Conservation (phyloP, 1,140 invertebrate genomes). For the Xylocopa sonorina region DNA sequence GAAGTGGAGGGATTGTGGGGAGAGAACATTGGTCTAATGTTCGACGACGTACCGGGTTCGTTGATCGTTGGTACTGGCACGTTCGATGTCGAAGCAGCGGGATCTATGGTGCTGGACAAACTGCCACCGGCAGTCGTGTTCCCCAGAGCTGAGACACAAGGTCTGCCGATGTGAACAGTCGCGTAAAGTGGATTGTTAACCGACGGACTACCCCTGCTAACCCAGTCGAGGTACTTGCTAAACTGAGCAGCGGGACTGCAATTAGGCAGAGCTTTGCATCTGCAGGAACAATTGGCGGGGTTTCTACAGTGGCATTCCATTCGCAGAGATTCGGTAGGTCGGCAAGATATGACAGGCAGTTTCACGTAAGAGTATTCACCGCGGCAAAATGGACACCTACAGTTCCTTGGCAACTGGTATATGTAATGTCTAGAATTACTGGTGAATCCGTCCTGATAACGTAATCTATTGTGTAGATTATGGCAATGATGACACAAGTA, state of each 20-base stretch:
- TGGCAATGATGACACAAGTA: slow-evolving; percentile 74
- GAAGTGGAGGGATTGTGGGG: slow-evolving; percentile 66
- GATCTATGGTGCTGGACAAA: slow-evolving; percentile 23
- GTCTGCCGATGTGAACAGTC: slow-evolving; percentile 74
- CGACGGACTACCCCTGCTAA: slow-evolving; percentile 60
- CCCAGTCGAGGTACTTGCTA: slow-evolving; percentile 71
- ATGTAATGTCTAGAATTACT: slow-evolving; percentile 76
- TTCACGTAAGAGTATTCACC: slow-evolving; percentile 73
- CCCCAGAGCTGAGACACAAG: slow-evolving; percentile 60
- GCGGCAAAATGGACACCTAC: slow-evolving; percentile 74
- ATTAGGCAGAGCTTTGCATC: slow-evolving; percentile 61
- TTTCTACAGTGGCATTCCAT: slow-evolving; percentile 74
- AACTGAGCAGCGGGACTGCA: slow-evolving; percentile 75
- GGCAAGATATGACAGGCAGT: slow-evolving; percentile 67
- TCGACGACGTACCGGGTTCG: slow-evolving; percentile 59
- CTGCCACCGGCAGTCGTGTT: slow-evolving; percentile 46
- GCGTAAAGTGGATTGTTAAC: slow-evolving; percentile 77
- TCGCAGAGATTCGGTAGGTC: slow-evolving; percentile 64
- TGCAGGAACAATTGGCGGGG: slow-evolving; percentile 70
- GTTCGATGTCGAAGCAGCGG: slow-evolving; percentile 52
- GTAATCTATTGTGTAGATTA: slow-evolving; percentile 71
- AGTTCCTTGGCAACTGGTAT: slow-evolving; percentile 76
- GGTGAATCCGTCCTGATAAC: slow-evolving; percentile 59
- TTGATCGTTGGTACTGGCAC: slow-evolving; percentile 38
- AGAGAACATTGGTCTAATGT: slow-evolving; percentile 45